These are phyloP conservation scores for Arenaria interpres DNA, from an alignment of 2,113 vertebrate genomes.

Conservation along the genomic window DNA sequence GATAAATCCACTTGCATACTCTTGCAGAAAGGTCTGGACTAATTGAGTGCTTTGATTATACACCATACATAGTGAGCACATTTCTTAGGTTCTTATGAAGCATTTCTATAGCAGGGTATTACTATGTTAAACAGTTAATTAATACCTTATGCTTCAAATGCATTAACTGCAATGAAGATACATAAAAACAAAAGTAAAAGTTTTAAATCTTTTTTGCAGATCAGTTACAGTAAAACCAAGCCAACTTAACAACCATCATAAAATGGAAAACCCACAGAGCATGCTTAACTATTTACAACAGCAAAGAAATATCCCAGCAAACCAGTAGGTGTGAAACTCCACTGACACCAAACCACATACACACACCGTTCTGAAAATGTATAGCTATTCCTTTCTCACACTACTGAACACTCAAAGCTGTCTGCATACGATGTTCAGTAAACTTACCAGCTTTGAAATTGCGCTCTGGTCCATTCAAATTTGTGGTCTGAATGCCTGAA, in stretches of 20 bases:
- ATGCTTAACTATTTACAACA: neutral
- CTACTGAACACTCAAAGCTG: neutral
- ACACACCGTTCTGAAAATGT: neutral
- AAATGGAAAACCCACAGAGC: neutral
- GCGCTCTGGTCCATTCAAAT: slow-evolving; percentile 89
- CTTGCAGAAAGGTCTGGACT: neutral
- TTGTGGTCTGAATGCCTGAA: slow-evolving; percentile 91
- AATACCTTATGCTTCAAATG: neutral
- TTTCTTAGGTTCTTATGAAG: neutral
- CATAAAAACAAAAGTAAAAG: neutral
- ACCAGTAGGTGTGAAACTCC: neutral
- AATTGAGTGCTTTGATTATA: neutral
- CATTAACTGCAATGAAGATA: neutral
- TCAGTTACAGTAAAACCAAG: neutral
- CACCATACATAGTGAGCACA: neutral
- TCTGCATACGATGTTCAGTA: neutral
- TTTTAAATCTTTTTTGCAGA: neutral
- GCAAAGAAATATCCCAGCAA: neutral
- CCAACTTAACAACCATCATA: neutral
- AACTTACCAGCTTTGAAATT: slow-evolving; percentile 90
- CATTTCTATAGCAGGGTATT: neutral
- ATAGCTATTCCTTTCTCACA: neutral
- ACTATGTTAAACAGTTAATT: neutral
- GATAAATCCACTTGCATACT: neutral
- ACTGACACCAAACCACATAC: neutral